Base-by-base conservation (phyloP, 2,888 invertebrate species). In the Dyspetes luteomarginatus region DNA sequence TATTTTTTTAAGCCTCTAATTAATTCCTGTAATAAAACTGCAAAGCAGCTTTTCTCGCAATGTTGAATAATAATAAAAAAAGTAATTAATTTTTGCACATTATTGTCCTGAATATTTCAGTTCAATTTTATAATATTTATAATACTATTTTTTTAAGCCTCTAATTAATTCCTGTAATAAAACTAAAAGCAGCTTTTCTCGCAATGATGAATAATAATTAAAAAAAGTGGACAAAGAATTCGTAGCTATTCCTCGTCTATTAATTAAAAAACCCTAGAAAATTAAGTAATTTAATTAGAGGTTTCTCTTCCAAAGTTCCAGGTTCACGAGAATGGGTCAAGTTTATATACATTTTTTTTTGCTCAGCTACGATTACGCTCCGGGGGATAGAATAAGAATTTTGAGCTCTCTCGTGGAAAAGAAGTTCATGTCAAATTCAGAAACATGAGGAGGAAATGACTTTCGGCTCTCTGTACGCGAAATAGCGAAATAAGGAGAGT, bases 241-340 rank as follows among this genome's bases (percentile, higher is more conserved):
- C 28, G 19, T 56, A 30, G 50, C 78, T 52, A 48, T 41, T 56
- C 52, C 22, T 55, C 73, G 82, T 79, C 81, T 84, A 60, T 71
- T 86, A 85, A 86, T 86, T 83, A 85, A 83, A 65, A 69, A 9
- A n/a, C 24, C 77, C 36, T 52, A 26, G n/a, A 28, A 41, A 72
- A 84, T 78, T 78, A 78, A 83, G 83, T 81, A 84, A 85, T 78
- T 84, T 85, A 85, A 86, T 86, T 85, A 83, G 78, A 79, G 77
- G 24, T 84, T 76, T 48, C 7, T 48, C 17, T 45, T 45, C n/a
- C 69, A 28, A 73, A 58, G 71, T 81, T 81, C 60, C 75, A 43
- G 12, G 12, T 19, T 52, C 15, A 19, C 22, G 36, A 22, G 30
- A 48, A 50, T 50, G 60, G 12, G n/a, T 17, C 24, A n/a, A 48